Conservation (phyloP, 2,888 invertebrate genomes). For the Nymphalis polychloros region DNA sequence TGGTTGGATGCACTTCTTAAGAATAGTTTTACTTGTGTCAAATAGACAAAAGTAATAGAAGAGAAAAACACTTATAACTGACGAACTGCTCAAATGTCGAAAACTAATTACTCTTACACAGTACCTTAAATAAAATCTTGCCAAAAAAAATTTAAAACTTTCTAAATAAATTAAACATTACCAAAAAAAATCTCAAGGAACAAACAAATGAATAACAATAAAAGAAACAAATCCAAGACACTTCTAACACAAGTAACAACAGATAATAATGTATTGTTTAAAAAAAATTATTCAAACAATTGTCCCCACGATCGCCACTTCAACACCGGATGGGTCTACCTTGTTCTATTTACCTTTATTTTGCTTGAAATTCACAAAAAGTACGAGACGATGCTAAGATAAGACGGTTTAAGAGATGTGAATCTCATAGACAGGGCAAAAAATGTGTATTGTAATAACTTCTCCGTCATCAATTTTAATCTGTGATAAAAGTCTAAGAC, state of each 20-base stretch:
- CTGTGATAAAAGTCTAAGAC: background rate
- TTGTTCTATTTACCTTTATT: slow-evolving; percentile 66
- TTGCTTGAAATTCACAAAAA: slow-evolving; percentile 62
- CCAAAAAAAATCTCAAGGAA: background rate
- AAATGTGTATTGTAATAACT: background rate
- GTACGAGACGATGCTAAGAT: slow-evolving; percentile 57
- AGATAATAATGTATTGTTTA: slow-evolving; percentile 8
- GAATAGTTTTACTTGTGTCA: too few relatives aligned
- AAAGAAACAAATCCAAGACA: slow-evolving; percentile 8
- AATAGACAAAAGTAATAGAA: too few relatives aligned
- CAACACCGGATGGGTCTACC: slow-evolving; percentile 68
- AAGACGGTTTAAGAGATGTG: slow-evolving; percentile 24
- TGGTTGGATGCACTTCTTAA: too few relatives aligned
- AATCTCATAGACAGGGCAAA: slow-evolving; percentile 27
- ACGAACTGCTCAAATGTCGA: too few relatives aligned
- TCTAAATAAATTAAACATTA: too few relatives aligned
- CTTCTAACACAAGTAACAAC: slow-evolving; percentile 15
- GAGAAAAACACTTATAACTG: too few relatives aligned
- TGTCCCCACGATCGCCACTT: slow-evolving; percentile 35
- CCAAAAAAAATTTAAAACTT: too few relatives aligned
- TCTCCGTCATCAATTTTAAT: background rate
- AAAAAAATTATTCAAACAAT: slow-evolving; percentile 25
- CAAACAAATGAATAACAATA: slow-evolving; percentile 4
- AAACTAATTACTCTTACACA: too few relatives aligned
- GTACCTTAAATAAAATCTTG: too few relatives aligned